Evolutionary conservation across 2,888 invertebrate genomes (phyloP).

Genomic region (Eristalinus sepulchralis): DNA sequence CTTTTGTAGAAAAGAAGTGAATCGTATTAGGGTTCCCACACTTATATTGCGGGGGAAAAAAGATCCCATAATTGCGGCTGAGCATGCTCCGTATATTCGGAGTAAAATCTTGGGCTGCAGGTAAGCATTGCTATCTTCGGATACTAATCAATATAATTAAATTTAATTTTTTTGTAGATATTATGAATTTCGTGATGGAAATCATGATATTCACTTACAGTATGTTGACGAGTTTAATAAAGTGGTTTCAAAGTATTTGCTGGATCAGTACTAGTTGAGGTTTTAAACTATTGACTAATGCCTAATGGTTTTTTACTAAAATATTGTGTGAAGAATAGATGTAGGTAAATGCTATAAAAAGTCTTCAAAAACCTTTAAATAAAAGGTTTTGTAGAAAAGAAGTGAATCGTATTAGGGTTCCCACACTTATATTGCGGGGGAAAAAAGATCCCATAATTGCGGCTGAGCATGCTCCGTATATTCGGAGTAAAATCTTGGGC

Average conservation of each 20-base stretch:
- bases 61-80: constrained; percentile 88
- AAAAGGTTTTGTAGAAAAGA: constrained; percentile 87
- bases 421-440: constrained; percentile 92
- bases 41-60: constrained; percentile 92
- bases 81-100: constrained; percentile 88
- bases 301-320: background rate
- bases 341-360: too few species aligned
- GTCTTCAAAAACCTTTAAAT: too few species aligned
- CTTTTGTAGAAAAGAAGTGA: constrained; percentile 85
- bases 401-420: constrained; percentile 86
- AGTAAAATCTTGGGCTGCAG: constrained; percentile 75
- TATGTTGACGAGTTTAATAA: constrained; percentile 91
- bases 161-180: constrained; percentile 84
- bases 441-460: constrained; percentile 90
- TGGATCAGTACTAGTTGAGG: constrained; percentile 29
- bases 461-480: constrained; percentile 87
- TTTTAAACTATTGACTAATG: background rate
- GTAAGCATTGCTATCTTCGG: constrained; percentile 6
- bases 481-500: constrained; percentile 81
- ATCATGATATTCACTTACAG: constrained; percentile 92
- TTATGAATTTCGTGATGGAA: constrained; percentile 89
- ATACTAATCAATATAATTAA: background rate
- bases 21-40: constrained; percentile 87
- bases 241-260: constrained; percentile 87
- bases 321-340: background rate